Conservation (phyloP, 2,888 invertebrate species). For the Tetramorium bicarinatum region DNA sequence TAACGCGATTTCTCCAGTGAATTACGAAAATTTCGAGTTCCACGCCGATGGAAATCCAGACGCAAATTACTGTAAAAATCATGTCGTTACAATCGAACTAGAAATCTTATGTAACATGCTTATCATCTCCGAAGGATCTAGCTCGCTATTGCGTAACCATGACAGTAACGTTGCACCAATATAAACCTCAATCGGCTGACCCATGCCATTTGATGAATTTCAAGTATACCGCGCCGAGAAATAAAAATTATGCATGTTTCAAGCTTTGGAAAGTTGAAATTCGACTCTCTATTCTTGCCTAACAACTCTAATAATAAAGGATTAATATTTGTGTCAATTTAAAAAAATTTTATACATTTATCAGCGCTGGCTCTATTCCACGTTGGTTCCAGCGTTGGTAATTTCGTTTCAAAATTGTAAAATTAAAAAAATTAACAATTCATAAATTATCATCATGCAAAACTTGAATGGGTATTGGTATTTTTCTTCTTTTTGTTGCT, state of each 20-base stretch:
- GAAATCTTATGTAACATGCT: conserved; percentile 41
- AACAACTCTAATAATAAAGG: not conserved
- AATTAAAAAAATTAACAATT: not conserved
- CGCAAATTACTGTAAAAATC: conserved; percentile 19
- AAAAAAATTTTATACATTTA: not conserved
- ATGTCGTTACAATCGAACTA: conserved; percentile 9
- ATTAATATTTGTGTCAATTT: not conserved
- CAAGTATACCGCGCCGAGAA: not conserved
- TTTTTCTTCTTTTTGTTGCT: not conserved
- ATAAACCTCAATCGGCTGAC: conserved; percentile 10
- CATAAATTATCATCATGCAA: not conserved
- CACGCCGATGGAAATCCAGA: not conserved
- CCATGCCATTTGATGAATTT: conserved; percentile 24
- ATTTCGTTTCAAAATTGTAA: not conserved
- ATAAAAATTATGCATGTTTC: not conserved
- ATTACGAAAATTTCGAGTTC: not conserved
- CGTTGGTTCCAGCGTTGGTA: too few relatives aligned
- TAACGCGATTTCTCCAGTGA: not conserved
- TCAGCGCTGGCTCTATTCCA: not conserved
- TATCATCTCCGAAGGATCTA: conserved; percentile 43
- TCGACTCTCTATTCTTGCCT: not conserved
- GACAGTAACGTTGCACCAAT: conserved; percentile 26
- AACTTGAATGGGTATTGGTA: not conserved
- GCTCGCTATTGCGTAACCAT: conserved; percentile 21
- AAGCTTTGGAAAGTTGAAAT: not conserved